These are phyloP conservation scores for Sebastes taczanowskii DNA, from an alignment of 2,797 vertebrate species.

Conservation along the genomic window DNA sequence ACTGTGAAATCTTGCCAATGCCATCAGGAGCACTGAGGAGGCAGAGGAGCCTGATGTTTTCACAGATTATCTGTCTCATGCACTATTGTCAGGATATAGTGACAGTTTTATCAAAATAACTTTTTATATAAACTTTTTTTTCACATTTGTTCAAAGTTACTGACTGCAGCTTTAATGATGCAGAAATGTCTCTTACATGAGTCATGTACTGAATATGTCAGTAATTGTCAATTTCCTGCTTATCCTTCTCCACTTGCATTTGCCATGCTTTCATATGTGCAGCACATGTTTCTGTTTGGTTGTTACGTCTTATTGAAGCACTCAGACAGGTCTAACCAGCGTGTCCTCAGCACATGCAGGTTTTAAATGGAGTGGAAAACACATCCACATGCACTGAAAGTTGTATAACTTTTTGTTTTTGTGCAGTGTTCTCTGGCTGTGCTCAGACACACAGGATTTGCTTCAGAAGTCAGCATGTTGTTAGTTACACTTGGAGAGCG, in stretches of 20 bases:
- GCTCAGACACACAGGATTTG: not conserved
- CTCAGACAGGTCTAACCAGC: not conserved
- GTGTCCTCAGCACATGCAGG: not conserved
- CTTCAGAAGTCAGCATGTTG: too few relatives aligned
- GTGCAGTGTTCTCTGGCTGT: not conserved
- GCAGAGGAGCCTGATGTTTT: too few relatives aligned
- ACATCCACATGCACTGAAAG: too few relatives aligned
- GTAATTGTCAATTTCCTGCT: not conserved
- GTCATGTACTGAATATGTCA: too few relatives aligned
- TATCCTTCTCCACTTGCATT: not conserved
- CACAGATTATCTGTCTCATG: too few relatives aligned
- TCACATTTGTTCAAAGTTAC: too few relatives aligned
- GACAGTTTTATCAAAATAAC: not conserved
- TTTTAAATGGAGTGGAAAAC: not conserved
- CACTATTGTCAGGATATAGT: not conserved
- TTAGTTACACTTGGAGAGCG: not conserved
- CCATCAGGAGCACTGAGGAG: too few relatives aligned
- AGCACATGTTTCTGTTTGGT: not conserved
- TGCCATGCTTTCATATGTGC: not conserved
- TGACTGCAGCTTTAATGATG: not conserved
- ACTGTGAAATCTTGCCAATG: too few relatives aligned
- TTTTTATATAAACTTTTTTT: too few relatives aligned
- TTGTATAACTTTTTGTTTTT: too few relatives aligned
- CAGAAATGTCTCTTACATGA: not conserved
- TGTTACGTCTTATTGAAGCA: not conserved